Percentiles rank a stretch among this genome's conserved stretches.
Conservation (phyloP, 2,888 invertebrate genomes). For the Sacculina carcini region DNA sequence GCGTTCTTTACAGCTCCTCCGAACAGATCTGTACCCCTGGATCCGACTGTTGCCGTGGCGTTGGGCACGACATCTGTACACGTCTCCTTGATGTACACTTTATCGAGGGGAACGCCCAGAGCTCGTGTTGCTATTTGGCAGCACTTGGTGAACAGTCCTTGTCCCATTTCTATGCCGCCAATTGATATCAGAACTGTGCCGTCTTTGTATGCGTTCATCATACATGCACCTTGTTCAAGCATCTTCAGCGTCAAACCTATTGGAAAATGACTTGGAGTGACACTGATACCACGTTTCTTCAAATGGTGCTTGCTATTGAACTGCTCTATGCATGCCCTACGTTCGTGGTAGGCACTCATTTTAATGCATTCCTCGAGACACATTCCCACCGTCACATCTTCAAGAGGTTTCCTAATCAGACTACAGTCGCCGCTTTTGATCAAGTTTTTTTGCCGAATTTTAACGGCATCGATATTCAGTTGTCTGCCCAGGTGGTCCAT, state of each 20-base stretch:
- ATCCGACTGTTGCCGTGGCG: slow-evolving; percentile 66
- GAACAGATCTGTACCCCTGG: slow-evolving; percentile 63
- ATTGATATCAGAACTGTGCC: slow-evolving; percentile 62
- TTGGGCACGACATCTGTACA: slow-evolving; percentile 76
- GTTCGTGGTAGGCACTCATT: slow-evolving; percentile 34
- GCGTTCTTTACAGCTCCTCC: slow-evolving; percentile 49
- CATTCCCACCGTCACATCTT: slow-evolving; percentile 38
- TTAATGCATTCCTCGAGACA: slow-evolving; percentile 55
- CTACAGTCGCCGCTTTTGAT: slow-evolving; percentile 50
- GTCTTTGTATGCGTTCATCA: slow-evolving; percentile 52
- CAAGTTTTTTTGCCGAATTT: slow-evolving; percentile 70
- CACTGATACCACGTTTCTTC: slow-evolving; percentile 56
- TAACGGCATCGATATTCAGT: slow-evolving; percentile 33
- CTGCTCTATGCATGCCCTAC: slow-evolving; percentile 29
- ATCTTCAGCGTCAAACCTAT: slow-evolving; percentile 48
- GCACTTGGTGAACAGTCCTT: slow-evolving; percentile 87
- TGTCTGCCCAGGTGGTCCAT: slow-evolving; percentile 44
- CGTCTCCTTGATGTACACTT: slow-evolving; percentile 56
- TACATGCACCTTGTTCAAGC: slow-evolving; percentile 61
- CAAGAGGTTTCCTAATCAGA: slow-evolving; percentile 44
- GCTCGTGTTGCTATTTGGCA: slow-evolving; percentile 57
- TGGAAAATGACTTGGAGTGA: slow-evolving; percentile 61
- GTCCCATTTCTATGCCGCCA: slow-evolving; percentile 79
- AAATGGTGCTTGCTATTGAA: slow-evolving; percentile 63
- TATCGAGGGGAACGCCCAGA: slow-evolving; percentile 37